Evolutionary conservation across 2,888 invertebrate genomes (phyloP).

Genomic region (Notocelia uddmanniana): DNA sequence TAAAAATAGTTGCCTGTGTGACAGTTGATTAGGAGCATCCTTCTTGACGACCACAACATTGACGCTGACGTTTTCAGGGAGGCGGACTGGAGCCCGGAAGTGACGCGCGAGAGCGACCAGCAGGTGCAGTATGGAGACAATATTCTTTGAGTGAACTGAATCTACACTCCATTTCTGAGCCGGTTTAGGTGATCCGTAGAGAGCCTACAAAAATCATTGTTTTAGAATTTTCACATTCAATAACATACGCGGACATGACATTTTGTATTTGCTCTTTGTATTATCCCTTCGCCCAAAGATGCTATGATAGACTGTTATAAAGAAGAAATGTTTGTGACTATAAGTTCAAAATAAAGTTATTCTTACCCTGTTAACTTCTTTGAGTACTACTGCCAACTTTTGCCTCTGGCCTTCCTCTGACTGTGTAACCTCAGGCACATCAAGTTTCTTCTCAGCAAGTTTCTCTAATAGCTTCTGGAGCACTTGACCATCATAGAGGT

Average conservation of each 20-base stretch:
- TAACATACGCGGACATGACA: no score
- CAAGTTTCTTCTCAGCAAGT: constrained; percentile 94
- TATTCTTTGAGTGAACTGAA: constrained; percentile 97
- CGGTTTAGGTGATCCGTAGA: constrained; percentile 90
- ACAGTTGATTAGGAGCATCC: constrained; percentile 87
- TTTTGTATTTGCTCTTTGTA: no score
- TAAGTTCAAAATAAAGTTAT: no score
- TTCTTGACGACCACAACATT: constrained; percentile 97
- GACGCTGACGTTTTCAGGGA: constrained; percentile 98
- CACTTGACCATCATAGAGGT: constrained; percentile 98
- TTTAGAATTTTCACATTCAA: background rate
- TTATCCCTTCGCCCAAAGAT: no score
- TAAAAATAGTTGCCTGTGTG: constrained; percentile 82
- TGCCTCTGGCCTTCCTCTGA: constrained; percentile 99
- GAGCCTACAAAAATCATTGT: constrained; percentile 76
- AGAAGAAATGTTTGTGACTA: no score
- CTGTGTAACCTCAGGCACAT: constrained; percentile 99
- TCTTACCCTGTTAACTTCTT: constrained; percentile 93
- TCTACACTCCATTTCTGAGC: constrained; percentile 98
- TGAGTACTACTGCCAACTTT: constrained; percentile 95
- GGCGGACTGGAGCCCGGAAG: constrained; percentile 97
- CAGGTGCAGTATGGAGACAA: constrained; percentile 97
- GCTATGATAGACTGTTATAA: no score
- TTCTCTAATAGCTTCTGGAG: constrained; percentile 92
- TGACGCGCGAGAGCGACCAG: constrained; percentile 96